Percentiles rank a stretch among this genome's conserved stretches.
These are phyloP conservation scores for Pseudonaja textilis DNA, from an alignment of 2,113 vertebrate genomes.

Conservation along the genomic window DNA sequence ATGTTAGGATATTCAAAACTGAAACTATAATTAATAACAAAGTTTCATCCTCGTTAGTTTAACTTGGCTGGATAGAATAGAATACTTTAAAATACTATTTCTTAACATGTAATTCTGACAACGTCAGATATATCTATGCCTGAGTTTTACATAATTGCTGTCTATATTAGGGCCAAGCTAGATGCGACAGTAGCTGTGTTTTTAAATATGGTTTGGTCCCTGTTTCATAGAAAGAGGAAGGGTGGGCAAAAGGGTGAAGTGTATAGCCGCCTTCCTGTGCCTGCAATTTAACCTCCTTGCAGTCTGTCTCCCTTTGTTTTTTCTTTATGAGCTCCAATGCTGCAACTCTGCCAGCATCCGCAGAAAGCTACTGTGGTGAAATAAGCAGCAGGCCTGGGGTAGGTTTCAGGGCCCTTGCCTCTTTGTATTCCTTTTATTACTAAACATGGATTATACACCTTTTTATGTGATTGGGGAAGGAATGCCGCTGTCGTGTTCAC, in stretches of 20 bases:
- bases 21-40: background rate
- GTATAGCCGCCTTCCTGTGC: background rate
- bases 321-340: background rate
- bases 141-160: background rate
- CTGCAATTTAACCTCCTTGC: conserved; percentile 3
- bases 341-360: background rate
- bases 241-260: background rate
- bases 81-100: conserved; percentile 22
- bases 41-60: background rate
- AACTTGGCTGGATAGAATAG: conserved; percentile 25
- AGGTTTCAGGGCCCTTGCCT: background rate
- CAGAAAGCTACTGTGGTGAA: background rate
- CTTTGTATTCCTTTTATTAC: background rate
- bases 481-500: background rate
- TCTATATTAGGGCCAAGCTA: conserved; percentile 8
- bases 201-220: background rate
- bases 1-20: background rate
- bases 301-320: background rate
- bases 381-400: conserved; percentile 1
- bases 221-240: background rate
- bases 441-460: conserved; percentile 37
- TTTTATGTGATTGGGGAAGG: conserved; percentile 30
- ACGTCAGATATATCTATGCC: background rate
- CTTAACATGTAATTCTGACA: background rate
- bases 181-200: background rate